Evolutionary conservation across 1,140 invertebrate genomes (phyloP), one percentile per base, ranked within the genome.

Genomic region (Drosophila arizonae): DNA sequence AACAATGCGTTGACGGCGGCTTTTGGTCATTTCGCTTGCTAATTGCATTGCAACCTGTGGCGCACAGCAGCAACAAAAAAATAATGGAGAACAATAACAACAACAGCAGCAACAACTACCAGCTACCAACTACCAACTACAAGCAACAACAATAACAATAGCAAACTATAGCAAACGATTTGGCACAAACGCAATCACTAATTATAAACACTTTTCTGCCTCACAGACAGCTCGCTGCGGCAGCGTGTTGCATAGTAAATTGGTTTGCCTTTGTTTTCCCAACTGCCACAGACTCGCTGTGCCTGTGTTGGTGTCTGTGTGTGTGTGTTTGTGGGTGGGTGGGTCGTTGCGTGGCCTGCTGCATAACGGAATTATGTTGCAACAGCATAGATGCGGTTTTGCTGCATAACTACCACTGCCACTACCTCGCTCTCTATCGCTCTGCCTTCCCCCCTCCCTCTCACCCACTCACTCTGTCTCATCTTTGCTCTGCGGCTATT

Each of bases 21-120:
- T 46, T 54, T 57, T 50, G 30, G 43, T 48, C 77, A 52, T 76
- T 76, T 75, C 77, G 54, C 73, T 68, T 72, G 71, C 79, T 87
- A 84, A 88, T 87, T 87, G 68, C 82, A 64, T 77, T 69, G 66
- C 84, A 87, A 88, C 82, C 82, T 87, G 82, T 82, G 73, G 76
- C 76, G 73, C 43, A 41, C 33, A 33, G 9, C 8, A 33, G 33
- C 28, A 8, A 63, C 21, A 33, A 33, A 8, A 33, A 33, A 33
- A 33, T 1, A 33, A 10, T 8, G 8, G 33, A 8, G 2, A 9
- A 33, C 33, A 33, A 33, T 6, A 33, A 33, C 33, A 33, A 33
- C 33, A 33, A 33, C 33, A 39, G 11, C 36, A 39, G 4, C 10
- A 39, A 8, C 36, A 39, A 39, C 36, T 17, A 17, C 17, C 17